These are phyloP conservation scores for Elgaria multicarinata DNA, from an alignment of 2,113 vertebrate species.

Conservation along the genomic window DNA sequence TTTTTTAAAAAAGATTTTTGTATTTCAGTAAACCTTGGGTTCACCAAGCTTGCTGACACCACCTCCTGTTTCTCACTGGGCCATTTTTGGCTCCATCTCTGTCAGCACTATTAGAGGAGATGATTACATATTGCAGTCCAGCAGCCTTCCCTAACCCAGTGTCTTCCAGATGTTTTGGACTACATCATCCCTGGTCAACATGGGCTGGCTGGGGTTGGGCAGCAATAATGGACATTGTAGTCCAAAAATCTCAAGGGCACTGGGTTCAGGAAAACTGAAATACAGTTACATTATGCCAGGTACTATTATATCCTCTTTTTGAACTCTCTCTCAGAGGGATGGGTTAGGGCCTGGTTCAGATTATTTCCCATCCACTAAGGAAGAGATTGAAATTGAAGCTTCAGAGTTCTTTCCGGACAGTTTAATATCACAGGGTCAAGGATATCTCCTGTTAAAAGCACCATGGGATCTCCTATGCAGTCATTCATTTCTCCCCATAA, in stretches of 20 bases:
- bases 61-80: not conserved
- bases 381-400: not conserved
- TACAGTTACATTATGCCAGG: not conserved
- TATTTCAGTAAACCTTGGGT: not conserved
- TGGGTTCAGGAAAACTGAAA: not conserved
- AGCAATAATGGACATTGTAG: no score
- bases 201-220: no score
- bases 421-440: not conserved
- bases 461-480: not conserved
- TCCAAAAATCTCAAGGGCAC: not conserved
- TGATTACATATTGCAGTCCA: not conserved
- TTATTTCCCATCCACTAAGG: not conserved
- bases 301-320: not conserved
- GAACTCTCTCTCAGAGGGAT: not conserved
- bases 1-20: not conserved
- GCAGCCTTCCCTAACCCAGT: not conserved
- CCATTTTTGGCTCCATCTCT: not conserved
- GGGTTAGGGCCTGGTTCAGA: not conserved
- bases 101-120: not conserved
- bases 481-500: not conserved
- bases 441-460: not conserved
- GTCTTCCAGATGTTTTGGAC: not conserved
- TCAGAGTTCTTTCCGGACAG: not conserved
- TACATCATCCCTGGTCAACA: not conserved
- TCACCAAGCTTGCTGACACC: not conserved